Percentiles rank a stretch among this genome's conserved stretches.
Conservation (phyloP, 2,113 vertebrate species). For the Corynorhinus townsendii region DNA sequence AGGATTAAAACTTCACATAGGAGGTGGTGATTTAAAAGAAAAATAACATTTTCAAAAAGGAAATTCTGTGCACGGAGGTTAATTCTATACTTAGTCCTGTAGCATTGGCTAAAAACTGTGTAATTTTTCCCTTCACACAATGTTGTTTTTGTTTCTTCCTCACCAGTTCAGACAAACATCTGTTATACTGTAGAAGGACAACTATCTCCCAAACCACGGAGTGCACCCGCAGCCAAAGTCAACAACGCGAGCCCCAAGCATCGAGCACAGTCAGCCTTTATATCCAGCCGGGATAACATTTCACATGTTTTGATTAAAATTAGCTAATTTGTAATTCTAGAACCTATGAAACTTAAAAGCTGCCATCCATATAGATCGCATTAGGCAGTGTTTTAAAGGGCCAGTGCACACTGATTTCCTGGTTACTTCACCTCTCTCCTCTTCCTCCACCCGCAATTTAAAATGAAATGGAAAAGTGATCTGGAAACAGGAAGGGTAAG, state of each 20-base stretch:
- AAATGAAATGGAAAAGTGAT: conserved; percentile 58
- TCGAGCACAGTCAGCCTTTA: conserved; percentile 95
- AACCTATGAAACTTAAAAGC: conserved; percentile 94
- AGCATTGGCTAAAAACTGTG: conserved; percentile 83
- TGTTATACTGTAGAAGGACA: conserved; percentile 96
- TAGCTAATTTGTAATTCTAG: conserved; percentile 99
- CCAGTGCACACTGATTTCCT: conserved; percentile 69
- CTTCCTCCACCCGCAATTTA: conserved; percentile 48
- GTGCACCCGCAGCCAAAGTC: conserved; percentile 93
- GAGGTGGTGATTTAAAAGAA: conserved; percentile 46
- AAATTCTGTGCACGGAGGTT: conserved; percentile 69
- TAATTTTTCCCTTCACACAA: conserved; percentile 89
- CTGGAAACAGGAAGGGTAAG: conserved; percentile 5
- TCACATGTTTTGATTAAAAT: conserved; percentile 99
- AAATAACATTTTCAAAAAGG: conserved; percentile 56
- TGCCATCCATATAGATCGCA: conserved; percentile 89
- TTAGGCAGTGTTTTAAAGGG: conserved; percentile 79
- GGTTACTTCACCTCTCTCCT: conserved; percentile 41
- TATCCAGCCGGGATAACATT: conserved; percentile 96
- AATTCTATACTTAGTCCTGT: conserved; percentile 77
- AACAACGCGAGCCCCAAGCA: conserved; percentile 94
- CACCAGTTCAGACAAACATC: conserved; percentile 99
- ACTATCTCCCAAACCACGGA: conserved; percentile 96
- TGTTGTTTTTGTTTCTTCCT: conserved; percentile 99
- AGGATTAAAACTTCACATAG: conserved; percentile 64